phyloP scores from a whole-genome alignment of 2,888 invertebrate species.

The Calliopum simillimum region DNA sequence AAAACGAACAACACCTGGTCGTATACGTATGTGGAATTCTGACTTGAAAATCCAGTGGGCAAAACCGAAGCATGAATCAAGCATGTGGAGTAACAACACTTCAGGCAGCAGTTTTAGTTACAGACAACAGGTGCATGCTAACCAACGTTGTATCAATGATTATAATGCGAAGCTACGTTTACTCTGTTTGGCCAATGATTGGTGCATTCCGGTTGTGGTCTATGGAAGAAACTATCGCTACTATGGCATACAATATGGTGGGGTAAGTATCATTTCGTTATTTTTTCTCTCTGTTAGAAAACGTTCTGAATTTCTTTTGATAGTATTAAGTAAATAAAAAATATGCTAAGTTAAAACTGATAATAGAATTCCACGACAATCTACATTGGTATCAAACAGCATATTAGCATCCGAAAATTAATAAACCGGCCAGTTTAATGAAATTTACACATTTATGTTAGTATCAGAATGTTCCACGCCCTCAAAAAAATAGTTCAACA shows the following conservation, averaged over 20 bases:
- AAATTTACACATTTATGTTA: too few relatives aligned
- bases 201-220: constrained; percentile 51
- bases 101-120: neutral
- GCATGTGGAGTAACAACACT: neutral
- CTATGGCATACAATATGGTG: constrained; percentile 49
- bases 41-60: constrained; percentile 56
- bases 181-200: constrained; percentile 55
- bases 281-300: neutral
- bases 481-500: too few relatives aligned
- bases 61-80: constrained; percentile 42
- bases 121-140: neutral
- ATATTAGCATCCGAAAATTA: too few relatives aligned
- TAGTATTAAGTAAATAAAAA: too few relatives aligned
- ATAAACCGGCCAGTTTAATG: too few relatives aligned
- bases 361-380: too few relatives aligned
- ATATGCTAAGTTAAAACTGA: too few relatives aligned
- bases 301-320: neutral
- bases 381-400: too few relatives aligned
- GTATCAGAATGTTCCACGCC: too few relatives aligned
- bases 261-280: constrained; percentile 44
- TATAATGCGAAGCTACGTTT: constrained; percentile 52
- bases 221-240: constrained; percentile 48
- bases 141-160: constrained; percentile 42
- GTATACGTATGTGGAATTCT: constrained; percentile 51
- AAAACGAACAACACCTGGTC: constrained; percentile 48